A percentile compares a stretch with the other conserved stretches of the same genome.
Conservation (phyloP, 2,797 vertebrate species). For the Calcarius lapponicus region DNA sequence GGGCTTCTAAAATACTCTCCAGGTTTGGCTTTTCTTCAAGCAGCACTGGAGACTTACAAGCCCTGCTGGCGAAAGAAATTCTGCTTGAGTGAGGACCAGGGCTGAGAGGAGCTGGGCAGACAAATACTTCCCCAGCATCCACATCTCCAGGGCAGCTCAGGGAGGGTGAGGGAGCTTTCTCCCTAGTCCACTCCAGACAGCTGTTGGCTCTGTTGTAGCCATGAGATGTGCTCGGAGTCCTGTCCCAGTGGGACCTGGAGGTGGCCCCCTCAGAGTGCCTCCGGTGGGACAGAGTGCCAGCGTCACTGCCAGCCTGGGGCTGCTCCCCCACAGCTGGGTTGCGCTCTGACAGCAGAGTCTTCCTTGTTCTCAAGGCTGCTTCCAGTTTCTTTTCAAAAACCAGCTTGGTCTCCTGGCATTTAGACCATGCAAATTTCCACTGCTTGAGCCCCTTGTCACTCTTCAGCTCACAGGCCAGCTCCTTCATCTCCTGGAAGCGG, state of each 20-base stretch:
- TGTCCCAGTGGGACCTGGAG: slow-evolving; percentile 52
- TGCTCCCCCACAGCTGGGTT: not conserved
- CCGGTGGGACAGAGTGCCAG: not conserved
- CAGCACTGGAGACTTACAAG: slow-evolving; percentile 30
- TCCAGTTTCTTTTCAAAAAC: slow-evolving; percentile 90
- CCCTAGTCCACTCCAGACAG: slow-evolving; percentile 62
- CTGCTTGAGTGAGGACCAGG: not conserved
- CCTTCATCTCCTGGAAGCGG: slow-evolving; percentile 90
- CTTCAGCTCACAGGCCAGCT: slow-evolving; percentile 82
- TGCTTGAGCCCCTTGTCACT: slow-evolving; percentile 86
- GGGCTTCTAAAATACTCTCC: slow-evolving; percentile 31
- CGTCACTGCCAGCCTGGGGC: not conserved
- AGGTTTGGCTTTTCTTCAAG: slow-evolving; percentile 68
- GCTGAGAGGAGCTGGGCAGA: not conserved
- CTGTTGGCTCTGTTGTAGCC: slow-evolving; percentile 66
- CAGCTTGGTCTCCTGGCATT: slow-evolving; percentile 88
- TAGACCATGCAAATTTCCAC: slow-evolving; percentile 89
- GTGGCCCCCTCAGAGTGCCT: slow-evolving; percentile 62
- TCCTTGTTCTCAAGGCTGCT: slow-evolving; percentile 74
- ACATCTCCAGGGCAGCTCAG: not conserved
- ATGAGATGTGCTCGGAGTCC: slow-evolving; percentile 46
- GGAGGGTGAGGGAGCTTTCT: slow-evolving; percentile 46
- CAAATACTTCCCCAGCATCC: not conserved
- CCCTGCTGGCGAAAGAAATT: not conserved
- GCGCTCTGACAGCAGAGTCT: not conserved